Percentiles rank a stretch among this genome's conserved stretches.
Conservation (phyloP, 2,888 invertebrate species). For the Acleris sparsana region DNA sequence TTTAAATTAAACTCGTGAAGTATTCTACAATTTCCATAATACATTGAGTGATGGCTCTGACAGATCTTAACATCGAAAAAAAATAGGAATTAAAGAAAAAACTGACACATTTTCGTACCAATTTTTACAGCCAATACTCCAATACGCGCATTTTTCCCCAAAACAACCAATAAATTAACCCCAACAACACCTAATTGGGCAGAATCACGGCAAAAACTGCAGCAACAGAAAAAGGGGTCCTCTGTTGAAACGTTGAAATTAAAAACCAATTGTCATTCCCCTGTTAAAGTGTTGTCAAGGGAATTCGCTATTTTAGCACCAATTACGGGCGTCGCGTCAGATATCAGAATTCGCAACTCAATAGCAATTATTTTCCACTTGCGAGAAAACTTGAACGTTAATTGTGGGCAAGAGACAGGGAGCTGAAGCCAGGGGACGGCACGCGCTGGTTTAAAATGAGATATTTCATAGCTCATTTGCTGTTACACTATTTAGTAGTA, state of each 20-base stretch:
- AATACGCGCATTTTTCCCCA: not conserved
- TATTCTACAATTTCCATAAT: no score
- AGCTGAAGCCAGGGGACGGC: not conserved
- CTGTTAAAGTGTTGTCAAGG: constrained; percentile 50
- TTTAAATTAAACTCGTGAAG: no score
- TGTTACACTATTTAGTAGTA: no score
- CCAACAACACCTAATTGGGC: constrained; percentile 27
- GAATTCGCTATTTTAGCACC: constrained; percentile 72
- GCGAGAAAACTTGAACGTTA: constrained; percentile 71
- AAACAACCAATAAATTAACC: constrained; percentile 22
- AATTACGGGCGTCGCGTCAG: constrained; percentile 68
- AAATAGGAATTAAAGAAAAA: not conserved
- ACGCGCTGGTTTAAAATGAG: not conserved
- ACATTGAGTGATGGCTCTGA: no score
- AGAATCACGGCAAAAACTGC: constrained; percentile 29
- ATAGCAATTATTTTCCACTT: constrained; percentile 75
- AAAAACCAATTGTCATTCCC: constrained; percentile 38
- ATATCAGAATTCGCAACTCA: constrained; percentile 69
- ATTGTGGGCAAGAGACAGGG: constrained; percentile 52
- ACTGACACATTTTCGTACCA: no score
- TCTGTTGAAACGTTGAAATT: constrained; percentile 24
- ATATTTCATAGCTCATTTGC: not conserved
- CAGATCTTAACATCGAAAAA: not conserved
- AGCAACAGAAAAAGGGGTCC: constrained; percentile 23
- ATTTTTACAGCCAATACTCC: not conserved